Evolutionary conservation across 2,113 vertebrate species (phyloP).

Genomic region (Vulpes vulpes): DNA sequence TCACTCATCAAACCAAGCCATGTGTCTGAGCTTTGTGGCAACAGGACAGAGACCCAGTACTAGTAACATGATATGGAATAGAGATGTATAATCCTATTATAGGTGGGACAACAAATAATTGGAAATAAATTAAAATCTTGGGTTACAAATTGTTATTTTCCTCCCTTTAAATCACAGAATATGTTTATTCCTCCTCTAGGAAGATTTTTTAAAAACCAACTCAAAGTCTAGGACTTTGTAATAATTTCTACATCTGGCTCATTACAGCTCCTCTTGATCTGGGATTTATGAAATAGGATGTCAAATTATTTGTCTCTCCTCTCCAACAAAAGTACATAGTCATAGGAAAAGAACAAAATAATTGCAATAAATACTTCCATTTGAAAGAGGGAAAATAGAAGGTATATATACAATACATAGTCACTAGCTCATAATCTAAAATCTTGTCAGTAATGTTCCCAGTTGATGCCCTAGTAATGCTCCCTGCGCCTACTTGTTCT

Average conservation of each 20-base stretch:
- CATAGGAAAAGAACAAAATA: neutral
- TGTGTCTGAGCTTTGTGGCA: neutral
- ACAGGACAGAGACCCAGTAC: neutral
- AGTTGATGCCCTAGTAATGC: neutral
- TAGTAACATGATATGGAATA: neutral
- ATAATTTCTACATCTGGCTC: neutral
- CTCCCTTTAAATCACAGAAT: neutral
- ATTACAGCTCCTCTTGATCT: neutral
- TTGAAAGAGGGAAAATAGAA: neutral
- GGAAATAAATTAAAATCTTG: neutral
- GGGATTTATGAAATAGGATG: neutral
- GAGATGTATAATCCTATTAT: neutral
- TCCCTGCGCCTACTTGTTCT: neutral
- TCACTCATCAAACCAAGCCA: neutral
- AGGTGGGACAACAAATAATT: neutral
- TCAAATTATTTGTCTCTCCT: neutral
- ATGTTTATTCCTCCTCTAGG: neutral
- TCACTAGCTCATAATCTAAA: neutral
- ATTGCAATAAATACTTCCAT: neutral
- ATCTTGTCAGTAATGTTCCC: neutral
- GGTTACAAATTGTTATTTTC: neutral
- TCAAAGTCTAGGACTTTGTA: neutral
- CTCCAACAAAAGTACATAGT: neutral
- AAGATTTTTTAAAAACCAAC: neutral
- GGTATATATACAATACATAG: neutral